These are phyloP conservation scores for Scytalopus superciliaris DNA, from an alignment of 2,113 vertebrate genomes.

Conservation along the genomic window DNA sequence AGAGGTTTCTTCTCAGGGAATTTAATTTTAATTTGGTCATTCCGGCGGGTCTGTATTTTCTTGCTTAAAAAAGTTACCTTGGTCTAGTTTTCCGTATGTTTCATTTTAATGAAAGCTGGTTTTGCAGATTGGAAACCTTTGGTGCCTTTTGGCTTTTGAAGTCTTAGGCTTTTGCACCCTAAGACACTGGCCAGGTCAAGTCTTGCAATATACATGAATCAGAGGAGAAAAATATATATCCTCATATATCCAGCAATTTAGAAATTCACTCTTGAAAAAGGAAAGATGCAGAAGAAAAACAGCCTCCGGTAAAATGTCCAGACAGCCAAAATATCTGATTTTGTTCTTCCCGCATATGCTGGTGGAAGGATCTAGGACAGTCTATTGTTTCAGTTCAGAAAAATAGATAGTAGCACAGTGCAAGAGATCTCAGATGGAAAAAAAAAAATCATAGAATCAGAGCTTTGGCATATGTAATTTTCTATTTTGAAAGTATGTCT, in stretches of 20 bases:
- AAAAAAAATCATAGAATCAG: not conserved
- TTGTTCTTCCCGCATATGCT: not conserved
- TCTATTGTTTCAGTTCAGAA: not conserved
- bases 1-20: not conserved
- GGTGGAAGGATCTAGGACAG: not conserved
- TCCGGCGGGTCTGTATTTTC: not conserved
- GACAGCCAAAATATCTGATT: not conserved
- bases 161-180: not conserved
- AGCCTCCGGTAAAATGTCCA: not conserved
- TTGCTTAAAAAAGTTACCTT: not conserved
- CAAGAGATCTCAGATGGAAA: not conserved
- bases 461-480: not conserved
- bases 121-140: not conserved
- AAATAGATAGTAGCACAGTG: not conserved
- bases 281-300: not conserved
- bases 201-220: not conserved
- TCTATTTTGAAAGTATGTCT: not conserved
- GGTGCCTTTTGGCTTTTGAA: not conserved
- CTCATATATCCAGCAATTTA: not conserved
- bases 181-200: not conserved
- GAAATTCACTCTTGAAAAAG: not conserved
- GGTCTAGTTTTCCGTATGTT: not conserved
- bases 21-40: not conserved
- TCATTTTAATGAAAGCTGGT: not conserved
- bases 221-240: not conserved